A percentile compares a stretch with the other conserved stretches of the same genome.
Evolutionary conservation across 2,113 vertebrate genomes (phyloP).

Genomic region (Mesembrinibis cayennensis): DNA sequence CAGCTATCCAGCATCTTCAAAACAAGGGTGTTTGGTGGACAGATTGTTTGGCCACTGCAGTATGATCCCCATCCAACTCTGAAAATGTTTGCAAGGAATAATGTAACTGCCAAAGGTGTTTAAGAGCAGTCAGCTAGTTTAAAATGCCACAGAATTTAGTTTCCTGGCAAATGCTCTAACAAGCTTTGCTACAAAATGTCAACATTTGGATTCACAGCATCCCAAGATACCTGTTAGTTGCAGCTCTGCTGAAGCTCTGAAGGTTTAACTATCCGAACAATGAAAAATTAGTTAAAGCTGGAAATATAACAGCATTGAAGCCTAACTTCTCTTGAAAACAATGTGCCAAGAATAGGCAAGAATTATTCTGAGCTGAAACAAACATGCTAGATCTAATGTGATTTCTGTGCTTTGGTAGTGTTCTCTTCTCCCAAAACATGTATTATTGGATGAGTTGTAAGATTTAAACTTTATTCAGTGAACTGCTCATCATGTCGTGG

Average conservation of each 20-base stretch:
- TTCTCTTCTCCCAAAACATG: background rate
- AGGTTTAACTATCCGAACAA: conserved; percentile 61
- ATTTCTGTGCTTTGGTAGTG: background rate
- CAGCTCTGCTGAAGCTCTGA: conserved; percentile 32
- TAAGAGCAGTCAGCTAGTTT: conserved; percentile 25
- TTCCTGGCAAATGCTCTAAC: conserved; percentile 24
- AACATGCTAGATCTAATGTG: background rate
- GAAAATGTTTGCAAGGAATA: conserved; percentile 34
- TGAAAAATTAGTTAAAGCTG: conserved; percentile 54
- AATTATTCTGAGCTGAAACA: background rate
- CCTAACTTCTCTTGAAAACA: conserved; percentile 14
- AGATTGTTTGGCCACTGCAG: conserved; percentile 14
- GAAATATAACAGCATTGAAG: conserved; percentile 12
- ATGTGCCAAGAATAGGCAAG: conserved; percentile 5
- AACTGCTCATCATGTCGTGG: background rate
- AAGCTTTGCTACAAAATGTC: conserved; percentile 37
- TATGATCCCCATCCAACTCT: background rate
- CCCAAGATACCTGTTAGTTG: conserved; percentile 47
- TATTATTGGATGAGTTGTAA: background rate
- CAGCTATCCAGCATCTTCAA: background rate
- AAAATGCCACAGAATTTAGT: conserved; percentile 8
- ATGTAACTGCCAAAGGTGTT: conserved; percentile 33
- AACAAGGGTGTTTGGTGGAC: background rate
- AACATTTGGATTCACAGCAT: conserved; percentile 43
- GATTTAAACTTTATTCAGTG: background rate